Percentiles rank a stretch among this genome's conserved stretches.
Conservation (phyloP, 2,113 vertebrate genomes). For the Murina feae region DNA sequence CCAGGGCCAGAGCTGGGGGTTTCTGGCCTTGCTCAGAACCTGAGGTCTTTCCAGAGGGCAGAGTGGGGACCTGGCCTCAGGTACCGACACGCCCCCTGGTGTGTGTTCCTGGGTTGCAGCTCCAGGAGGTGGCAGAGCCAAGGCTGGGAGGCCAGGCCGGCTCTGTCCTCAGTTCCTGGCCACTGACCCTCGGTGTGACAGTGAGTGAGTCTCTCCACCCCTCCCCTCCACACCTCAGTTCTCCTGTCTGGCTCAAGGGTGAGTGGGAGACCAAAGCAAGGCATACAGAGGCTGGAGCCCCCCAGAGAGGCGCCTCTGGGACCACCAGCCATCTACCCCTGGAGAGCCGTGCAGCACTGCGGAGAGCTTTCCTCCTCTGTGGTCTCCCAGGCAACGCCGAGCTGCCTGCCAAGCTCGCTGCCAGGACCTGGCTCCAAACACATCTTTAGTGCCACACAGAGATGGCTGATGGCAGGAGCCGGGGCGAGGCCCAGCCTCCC, state of each 20-base stretch:
- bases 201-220: background rate
- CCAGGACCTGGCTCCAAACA: constrained; percentile 39
- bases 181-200: background rate
- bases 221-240: background rate
- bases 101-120: background rate
- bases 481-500: constrained; percentile 51
- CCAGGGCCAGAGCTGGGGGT: background rate
- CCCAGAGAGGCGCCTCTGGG: background rate
- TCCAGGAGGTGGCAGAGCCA: too few species aligned
- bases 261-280: background rate
- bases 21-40: background rate
- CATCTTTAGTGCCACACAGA: constrained; percentile 67
- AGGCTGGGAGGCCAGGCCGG: background rate
- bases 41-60: background rate
- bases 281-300: background rate
- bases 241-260: background rate
- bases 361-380: background rate
- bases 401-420: constrained; percentile 63
- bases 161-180: background rate
- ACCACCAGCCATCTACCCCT: constrained; percentile 39
- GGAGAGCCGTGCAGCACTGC: background rate
- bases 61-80: background rate
- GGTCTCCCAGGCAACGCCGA: constrained; percentile 68
- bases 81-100: background rate
- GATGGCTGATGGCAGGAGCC: constrained; percentile 70